A percentile compares a stretch with the other conserved stretches of the same genome.
Evolutionary conservation across 2,113 vertebrate genomes (phyloP).

Genomic region (Gallinago undulata): DNA sequence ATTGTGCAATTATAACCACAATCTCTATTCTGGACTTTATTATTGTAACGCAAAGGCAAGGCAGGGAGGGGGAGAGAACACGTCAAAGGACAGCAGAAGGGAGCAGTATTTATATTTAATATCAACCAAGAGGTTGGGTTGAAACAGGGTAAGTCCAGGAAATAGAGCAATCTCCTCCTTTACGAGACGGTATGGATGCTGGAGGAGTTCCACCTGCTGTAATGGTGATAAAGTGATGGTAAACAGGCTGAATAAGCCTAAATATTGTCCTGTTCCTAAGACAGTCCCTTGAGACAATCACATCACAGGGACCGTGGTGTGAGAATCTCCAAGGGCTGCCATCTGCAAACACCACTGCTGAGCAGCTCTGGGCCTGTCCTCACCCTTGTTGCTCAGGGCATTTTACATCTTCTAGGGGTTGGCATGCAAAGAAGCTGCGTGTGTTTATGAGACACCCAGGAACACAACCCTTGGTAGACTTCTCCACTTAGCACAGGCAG

Average conservation of each 20-base stretch:
- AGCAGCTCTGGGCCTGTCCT: neutral
- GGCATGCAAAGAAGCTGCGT: fast-evolving
- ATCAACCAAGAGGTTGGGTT: neutral
- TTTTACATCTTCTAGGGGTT: neutral
- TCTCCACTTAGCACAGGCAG: fast-evolving
- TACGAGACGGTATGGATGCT: fast-evolving
- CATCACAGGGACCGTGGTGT: neutral
- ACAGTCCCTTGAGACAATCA: neutral
- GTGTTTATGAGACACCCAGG: neutral
- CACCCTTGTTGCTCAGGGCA: fast-evolving
- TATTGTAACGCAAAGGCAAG: neutral
- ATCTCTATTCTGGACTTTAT: neutral
- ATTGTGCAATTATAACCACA: conserved; percentile 2
- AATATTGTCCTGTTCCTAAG: neutral
- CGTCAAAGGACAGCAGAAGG: neutral
- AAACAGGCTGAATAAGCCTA: neutral
- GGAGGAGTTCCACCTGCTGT: neutral
- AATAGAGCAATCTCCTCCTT: neutral
- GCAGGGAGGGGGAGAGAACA: neutral
- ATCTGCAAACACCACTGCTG: neutral
- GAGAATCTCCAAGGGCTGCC: neutral
- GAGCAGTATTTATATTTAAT: neutral
- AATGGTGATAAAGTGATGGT: neutral
- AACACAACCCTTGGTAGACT: neutral
- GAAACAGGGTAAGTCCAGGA: neutral